phyloP scores from a whole-genome alignment of 2,888 invertebrate species.

The Himalopsyche anomala region DNA sequence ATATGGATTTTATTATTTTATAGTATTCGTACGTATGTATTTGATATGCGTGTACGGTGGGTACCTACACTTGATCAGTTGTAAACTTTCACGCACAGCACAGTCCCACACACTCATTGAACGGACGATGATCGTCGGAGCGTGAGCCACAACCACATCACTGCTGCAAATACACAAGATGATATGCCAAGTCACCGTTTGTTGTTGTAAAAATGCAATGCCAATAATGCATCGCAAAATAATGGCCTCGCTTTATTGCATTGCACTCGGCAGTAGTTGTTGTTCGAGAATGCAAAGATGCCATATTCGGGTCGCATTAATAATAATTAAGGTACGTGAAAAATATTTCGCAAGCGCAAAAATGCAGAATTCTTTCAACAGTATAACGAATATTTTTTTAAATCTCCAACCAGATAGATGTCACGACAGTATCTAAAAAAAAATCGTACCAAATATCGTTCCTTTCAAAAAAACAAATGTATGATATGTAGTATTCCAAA shows the following conservation, averaged over 20 bases:
- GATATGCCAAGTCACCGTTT: neutral
- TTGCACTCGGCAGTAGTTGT: neutral
- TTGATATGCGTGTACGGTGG: neutral
- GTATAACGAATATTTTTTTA: neutral
- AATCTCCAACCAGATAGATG: neutral
- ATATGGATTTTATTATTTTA: slow-evolving; percentile 8
- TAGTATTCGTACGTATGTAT: neutral
- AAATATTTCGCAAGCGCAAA: slow-evolving; percentile 7
- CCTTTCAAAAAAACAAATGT: no score
- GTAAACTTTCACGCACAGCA: slow-evolving; percentile 29
- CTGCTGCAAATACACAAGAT: slow-evolving; percentile 4
- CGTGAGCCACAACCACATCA: neutral
- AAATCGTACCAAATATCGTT: no score
- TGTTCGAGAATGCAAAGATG: neutral
- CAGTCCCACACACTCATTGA: neutral
- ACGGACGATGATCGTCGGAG: neutral
- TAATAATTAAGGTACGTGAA: neutral
- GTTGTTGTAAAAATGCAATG: neutral
- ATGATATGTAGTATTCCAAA: no score
- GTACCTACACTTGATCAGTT: slow-evolving; percentile 13
- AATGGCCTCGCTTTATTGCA: slow-evolving; percentile 24
- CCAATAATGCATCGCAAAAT: neutral
- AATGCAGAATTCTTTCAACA: neutral
- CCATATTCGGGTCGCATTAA: neutral
- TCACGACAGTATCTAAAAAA: no score